Evolutionary conservation across 2,797 vertebrate species (phyloP).

Genomic region (Odontamblyopus lacepedii): DNA sequence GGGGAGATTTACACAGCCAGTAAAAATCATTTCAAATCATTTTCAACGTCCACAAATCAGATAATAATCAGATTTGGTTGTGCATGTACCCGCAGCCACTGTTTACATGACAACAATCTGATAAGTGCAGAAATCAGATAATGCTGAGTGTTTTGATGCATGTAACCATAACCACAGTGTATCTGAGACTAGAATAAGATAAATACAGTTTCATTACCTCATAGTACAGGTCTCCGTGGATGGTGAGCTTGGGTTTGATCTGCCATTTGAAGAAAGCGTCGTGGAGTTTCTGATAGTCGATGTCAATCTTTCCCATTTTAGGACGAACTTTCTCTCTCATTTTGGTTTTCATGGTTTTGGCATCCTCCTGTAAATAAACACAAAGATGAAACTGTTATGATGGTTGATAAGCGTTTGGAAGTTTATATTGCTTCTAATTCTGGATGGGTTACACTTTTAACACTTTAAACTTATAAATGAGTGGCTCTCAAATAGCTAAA

Average conservation of each 20-base stretch:
- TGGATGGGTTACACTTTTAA: too few species aligned
- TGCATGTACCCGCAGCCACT: too few species aligned
- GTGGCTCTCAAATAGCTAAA: too few species aligned
- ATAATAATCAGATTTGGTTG: too few species aligned
- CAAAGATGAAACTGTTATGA: fast-evolving
- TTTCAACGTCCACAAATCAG: too few species aligned
- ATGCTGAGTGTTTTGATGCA: too few species aligned
- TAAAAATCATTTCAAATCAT: too few species aligned
- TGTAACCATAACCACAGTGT: background rate
- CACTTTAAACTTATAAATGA: too few species aligned
- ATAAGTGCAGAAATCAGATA: too few species aligned
- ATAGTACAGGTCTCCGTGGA: slow-evolving; percentile 93
- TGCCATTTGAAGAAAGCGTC: slow-evolving; percentile 98
- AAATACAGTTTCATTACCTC: slow-evolving; percentile 72
- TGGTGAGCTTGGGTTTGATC: slow-evolving; percentile 93
- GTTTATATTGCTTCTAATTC: too few species aligned
- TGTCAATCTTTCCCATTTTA: slow-evolving; percentile 97
- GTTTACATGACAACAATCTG: too few species aligned
- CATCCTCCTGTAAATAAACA: slow-evolving; percentile 81
- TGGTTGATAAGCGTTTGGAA: too few species aligned
- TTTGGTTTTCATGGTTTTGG: slow-evolving; percentile 96
- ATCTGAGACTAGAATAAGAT: background rate
- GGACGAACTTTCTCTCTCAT: slow-evolving; percentile 95
- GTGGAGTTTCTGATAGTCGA: slow-evolving; percentile 95
- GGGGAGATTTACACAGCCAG: background rate